Conservation (phyloP, 2,888 invertebrate genomes). For the Volucella bombylans region DNA sequence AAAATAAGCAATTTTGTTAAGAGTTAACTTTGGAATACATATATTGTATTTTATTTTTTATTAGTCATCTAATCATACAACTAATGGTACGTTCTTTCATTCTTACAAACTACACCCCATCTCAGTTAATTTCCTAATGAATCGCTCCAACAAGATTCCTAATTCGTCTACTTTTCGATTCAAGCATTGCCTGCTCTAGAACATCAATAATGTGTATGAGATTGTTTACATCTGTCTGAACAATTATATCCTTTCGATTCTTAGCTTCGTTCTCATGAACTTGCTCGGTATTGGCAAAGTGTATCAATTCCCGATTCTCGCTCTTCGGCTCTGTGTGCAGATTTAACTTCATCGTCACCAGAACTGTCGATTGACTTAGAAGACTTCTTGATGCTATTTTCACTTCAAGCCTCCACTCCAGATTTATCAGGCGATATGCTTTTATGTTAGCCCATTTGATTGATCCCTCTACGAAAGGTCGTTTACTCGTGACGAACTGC, state of each 20-base stretch:
- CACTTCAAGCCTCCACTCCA: constrained; percentile 87
- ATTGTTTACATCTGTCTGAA: constrained; percentile 86
- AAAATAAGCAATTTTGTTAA: not conserved
- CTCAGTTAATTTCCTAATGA: constrained; percentile 74
- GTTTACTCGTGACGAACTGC: constrained; percentile 81
- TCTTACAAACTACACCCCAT: constrained; percentile 15
- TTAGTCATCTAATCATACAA: constrained; percentile 10
- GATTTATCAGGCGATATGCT: constrained; percentile 82
- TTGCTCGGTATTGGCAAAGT: constrained; percentile 73
- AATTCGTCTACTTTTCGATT: constrained; percentile 84
- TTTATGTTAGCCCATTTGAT: constrained; percentile 80
- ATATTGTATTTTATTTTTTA: too few relatives aligned
- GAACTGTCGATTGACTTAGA: constrained; percentile 84
- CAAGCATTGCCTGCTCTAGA: constrained; percentile 85
- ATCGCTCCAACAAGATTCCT: constrained; percentile 80
- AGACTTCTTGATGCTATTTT: constrained; percentile 86
- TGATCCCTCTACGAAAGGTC: constrained; percentile 80
- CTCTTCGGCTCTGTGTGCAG: constrained; percentile 82
- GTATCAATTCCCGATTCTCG: constrained; percentile 80
- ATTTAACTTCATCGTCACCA: constrained; percentile 85
- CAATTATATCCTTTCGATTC: constrained; percentile 82
- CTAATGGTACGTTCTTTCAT: constrained; percentile 13
- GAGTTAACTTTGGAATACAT: constrained; percentile 31
- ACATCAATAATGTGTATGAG: constrained; percentile 85
- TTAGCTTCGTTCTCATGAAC: constrained; percentile 78